A percentile compares a stretch with the other conserved stretches of the same genome.
Evolutionary conservation across 2,113 vertebrate species (phyloP).

Genomic region (Lutjanus erythropterus): DNA sequence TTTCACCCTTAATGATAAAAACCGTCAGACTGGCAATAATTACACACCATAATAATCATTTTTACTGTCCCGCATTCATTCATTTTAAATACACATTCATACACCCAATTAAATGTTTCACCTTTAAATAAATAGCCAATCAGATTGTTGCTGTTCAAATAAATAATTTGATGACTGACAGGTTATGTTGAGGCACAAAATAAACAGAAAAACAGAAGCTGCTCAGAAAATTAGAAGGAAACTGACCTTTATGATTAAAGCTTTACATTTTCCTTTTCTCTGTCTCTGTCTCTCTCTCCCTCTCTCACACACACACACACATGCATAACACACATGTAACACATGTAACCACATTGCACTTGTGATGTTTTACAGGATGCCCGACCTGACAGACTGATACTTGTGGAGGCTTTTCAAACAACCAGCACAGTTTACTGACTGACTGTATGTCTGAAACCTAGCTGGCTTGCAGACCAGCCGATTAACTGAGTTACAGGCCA

Average conservation of each 20-base stretch:
- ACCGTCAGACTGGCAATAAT: background rate
- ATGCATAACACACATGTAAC: background rate
- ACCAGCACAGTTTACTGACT: background rate
- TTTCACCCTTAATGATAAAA: background rate
- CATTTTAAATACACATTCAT: constrained; percentile 26
- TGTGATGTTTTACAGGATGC: too few species aligned
- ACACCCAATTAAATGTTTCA: background rate
- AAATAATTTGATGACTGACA: constrained; percentile 12
- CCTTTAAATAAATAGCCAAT: constrained; percentile 56
- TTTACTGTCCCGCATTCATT: background rate
- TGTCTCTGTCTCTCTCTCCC: background rate
- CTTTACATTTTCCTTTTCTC: background rate
- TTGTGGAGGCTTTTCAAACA: background rate
- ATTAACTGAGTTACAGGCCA: background rate
- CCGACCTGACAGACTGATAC: too few species aligned
- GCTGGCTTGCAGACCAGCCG: background rate
- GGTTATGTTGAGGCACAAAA: constrained; percentile 26
- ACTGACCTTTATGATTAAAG: constrained; percentile 22
- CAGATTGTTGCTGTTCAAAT: constrained; percentile 38
- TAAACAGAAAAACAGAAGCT: constrained; percentile 27
- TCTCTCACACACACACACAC: background rate
- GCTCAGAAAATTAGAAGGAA: background rate
- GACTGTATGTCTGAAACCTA: background rate
- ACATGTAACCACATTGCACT: constrained; percentile 4
- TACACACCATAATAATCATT: constrained; percentile 1